Conservation (phyloP, 2,113 vertebrate species). For the Pedionomus torquatus region DNA sequence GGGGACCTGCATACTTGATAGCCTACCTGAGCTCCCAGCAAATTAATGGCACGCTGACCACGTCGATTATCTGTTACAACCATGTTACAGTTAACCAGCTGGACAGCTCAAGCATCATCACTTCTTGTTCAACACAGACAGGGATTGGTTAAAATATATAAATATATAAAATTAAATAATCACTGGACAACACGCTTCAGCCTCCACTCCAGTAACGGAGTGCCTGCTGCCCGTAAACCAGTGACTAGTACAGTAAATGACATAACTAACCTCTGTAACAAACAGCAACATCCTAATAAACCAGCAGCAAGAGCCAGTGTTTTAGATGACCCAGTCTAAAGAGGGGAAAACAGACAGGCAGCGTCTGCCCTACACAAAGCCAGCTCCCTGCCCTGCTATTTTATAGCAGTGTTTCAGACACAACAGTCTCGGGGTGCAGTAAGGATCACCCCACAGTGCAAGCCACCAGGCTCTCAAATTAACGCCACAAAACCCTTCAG, state of each 20-base stretch:
- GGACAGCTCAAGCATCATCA: not conserved
- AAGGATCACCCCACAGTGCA: not conserved
- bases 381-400: not conserved
- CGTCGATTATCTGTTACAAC: fast-evolving
- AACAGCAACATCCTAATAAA: not conserved
- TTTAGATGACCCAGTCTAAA: not conserved
- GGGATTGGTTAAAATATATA: not conserved
- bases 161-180: too few species aligned
- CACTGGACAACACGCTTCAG: not conserved
- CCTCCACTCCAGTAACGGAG: not conserved
- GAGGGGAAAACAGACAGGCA: not conserved
- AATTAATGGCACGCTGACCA: fast-evolving
- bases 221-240: not conserved
- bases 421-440: fast-evolving
- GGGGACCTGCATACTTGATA: fast-evolving
- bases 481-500: not conserved
- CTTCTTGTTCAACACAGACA: not conserved
- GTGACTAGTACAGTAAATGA: fast-evolving
- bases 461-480: not conserved
- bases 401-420: fast-evolving
- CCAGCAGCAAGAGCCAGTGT: not conserved
- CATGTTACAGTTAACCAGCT: not conserved
- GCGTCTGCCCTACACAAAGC: not conserved
- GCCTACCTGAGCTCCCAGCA: fast-evolving
- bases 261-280: not conserved